Conservation (phyloP, 92 coral and sea anemone species). For the Isaurus tuberculatus region DNA sequence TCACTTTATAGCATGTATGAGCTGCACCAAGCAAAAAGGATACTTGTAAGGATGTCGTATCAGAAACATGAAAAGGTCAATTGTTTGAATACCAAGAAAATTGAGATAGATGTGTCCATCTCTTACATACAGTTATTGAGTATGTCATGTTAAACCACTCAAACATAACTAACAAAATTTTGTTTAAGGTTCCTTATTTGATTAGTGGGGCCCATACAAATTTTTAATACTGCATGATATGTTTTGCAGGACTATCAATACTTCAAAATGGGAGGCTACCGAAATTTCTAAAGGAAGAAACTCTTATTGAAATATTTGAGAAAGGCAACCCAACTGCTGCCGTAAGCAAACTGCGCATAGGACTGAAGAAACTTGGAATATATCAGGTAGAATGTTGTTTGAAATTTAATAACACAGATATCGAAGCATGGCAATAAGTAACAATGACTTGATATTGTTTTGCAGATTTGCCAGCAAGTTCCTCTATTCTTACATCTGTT, state of each 20-base stretch:
- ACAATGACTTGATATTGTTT: slow-evolving; percentile 9
- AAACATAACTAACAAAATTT: background rate
- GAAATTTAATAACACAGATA: slow-evolving; percentile 11
- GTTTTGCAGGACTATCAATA: slow-evolving; percentile 57
- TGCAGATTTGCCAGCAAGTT: slow-evolving; percentile 17
- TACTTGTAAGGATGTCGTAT: slow-evolving; percentile 2
- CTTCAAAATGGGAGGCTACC: slow-evolving; percentile 64
- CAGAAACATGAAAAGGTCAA: background rate
- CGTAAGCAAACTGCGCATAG: slow-evolving; percentile 41
- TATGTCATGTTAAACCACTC: slow-evolving; percentile 14
- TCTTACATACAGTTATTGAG: background rate
- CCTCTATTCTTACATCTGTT: slow-evolving; percentile 23
- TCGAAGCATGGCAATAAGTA: background rate
- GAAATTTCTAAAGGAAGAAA: slow-evolving; percentile 27
- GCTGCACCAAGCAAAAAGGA: slow-evolving; percentile 16
- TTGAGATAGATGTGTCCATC: slow-evolving; percentile 1
- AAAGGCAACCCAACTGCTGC: slow-evolving; percentile 21
- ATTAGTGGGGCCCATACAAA: slow-evolving; percentile 23
- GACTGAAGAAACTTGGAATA: slow-evolving; percentile 57
- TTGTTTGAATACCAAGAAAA: slow-evolving; percentile 8
- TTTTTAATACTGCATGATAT: slow-evolving; percentile 5
- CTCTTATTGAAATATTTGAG: slow-evolving; percentile 28
- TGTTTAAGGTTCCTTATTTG: slow-evolving; percentile 9
- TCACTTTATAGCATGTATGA: slow-evolving; percentile 10
- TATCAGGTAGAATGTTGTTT: slow-evolving; percentile 47